Evolutionary conservation across 2,888 invertebrate species (phyloP).

Genomic region (Caenorhabditis sp.): DNA sequence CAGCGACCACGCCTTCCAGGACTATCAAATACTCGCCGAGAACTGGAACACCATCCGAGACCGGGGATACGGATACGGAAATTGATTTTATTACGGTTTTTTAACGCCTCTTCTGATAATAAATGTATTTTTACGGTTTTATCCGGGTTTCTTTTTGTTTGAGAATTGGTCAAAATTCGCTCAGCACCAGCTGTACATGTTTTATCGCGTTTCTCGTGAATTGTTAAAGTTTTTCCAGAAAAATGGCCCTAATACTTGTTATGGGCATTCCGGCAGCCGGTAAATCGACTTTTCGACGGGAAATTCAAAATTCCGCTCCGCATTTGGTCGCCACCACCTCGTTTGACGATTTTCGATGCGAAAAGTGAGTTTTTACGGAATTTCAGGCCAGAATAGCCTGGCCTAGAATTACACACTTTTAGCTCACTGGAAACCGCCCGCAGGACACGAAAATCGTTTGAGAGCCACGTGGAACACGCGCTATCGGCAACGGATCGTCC

Average conservation of each 20-base stretch:
- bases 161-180: not conserved
- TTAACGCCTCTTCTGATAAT: not conserved
- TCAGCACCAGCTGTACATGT: not conserved
- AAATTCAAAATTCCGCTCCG: conserved; percentile 6
- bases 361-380: conserved; percentile 2
- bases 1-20: conserved; percentile 48
- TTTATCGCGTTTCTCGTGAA: not conserved
- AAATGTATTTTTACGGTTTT: not conserved
- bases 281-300: conserved; percentile 51
- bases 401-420: not conserved
- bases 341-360: conserved; percentile 41
- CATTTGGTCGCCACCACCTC: conserved; percentile 29
- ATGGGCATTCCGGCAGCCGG: conserved; percentile 63
- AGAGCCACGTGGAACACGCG: conserved; percentile 9
- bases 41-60: conserved; percentile 48
- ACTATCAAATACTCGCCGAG: conserved; percentile 56
- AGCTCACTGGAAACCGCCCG: conserved; percentile 17
- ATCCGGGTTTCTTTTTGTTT: not conserved
- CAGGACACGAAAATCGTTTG: conserved; percentile 24
- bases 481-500: not conserved
- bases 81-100: conserved; percentile 8
- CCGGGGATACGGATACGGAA: not conserved
- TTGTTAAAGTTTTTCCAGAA: not conserved
- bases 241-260: conserved; percentile 54
- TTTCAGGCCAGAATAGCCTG: not conserved